Conservation (phyloP, 2,113 vertebrate species). For the Alethe castanea region DNA sequence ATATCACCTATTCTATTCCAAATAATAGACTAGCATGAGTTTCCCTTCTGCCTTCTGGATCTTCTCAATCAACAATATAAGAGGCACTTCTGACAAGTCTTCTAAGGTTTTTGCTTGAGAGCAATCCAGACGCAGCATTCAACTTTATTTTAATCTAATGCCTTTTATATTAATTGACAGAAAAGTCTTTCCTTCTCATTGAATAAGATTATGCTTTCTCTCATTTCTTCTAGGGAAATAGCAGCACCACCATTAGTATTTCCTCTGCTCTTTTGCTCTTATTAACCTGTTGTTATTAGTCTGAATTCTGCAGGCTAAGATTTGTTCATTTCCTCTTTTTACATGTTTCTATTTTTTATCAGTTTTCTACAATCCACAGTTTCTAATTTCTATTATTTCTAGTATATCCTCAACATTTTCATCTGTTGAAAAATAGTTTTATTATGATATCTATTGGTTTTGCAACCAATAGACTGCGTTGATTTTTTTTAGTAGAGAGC, state of each 20-base stretch:
- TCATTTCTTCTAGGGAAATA: not conserved
- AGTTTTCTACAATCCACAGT: not conserved
- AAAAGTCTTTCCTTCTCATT: not conserved
- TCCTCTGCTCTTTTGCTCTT: not conserved
- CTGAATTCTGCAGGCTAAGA: not conserved
- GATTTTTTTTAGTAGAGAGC: not conserved
- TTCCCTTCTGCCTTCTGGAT: not conserved
- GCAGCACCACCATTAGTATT: not conserved
- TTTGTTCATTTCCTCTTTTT: not conserved
- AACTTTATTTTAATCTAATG: not conserved
- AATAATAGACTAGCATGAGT: not conserved
- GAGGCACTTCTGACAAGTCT: not conserved
- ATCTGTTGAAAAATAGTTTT: not conserved
- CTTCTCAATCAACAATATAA: not conserved
- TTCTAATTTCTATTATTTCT: not conserved
- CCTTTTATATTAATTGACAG: not conserved
- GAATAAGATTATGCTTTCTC: not conserved
- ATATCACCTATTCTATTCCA: not conserved
- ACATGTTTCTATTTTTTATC: not conserved
- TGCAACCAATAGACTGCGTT: fast-evolving
- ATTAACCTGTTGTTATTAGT: not conserved
- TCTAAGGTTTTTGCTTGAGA: not conserved
- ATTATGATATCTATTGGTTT: not conserved
- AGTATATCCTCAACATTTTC: not conserved
- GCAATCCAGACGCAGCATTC: not conserved